Base-by-base conservation (phyloP, 2,888 invertebrate genomes). In the Euproctis similis region DNA sequence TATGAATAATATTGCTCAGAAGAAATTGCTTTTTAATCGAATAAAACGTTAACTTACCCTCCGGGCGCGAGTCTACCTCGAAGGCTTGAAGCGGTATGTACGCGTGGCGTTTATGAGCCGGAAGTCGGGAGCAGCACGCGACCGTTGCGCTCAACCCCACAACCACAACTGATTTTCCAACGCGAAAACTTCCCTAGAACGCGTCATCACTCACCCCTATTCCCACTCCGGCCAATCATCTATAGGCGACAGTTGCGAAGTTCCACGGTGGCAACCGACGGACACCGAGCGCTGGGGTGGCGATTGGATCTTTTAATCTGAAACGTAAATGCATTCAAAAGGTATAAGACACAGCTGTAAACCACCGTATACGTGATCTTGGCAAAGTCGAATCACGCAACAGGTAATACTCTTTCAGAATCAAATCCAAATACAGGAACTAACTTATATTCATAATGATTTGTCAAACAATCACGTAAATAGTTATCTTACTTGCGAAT, bases 271-370 rank as follows among this genome's bases (percentile, higher is more conserved):
- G 36, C 46, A 39, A 42, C 61, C 84, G 84, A 69, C 46, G 35
- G 41, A 44, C 39, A 30, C 66, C 80, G 82, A 78, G 45, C 46
- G 47, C 43, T 46, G 60, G 75, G 74, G 76, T 75, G 78, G 66
- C 67, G 71, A 81, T 80, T 78, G 74, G 81, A 74, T 81, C 76
- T 78, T 80, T 80, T 84, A 84, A 84, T 82, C 80, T 80, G 73
- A 72, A 82, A 80, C 74, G 77, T 70, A 80, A 85, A 82, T 80
- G 82, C 82, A 81, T 69, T 70, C 63, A 78, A 77, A 80, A 82
- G 75, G 71, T 71, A 74, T 72, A 72, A 68, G 67, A 69, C 59
- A 44, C 59, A 56, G 61, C 42, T 61, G 66, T 65, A 65, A 71
- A 71, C 66, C 59, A 69, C 59, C 66, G 62, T 58, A 56, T 62